Base-by-base conservation (phyloP, 2,797 vertebrate genomes). In the Coregonus sp. region DNA sequence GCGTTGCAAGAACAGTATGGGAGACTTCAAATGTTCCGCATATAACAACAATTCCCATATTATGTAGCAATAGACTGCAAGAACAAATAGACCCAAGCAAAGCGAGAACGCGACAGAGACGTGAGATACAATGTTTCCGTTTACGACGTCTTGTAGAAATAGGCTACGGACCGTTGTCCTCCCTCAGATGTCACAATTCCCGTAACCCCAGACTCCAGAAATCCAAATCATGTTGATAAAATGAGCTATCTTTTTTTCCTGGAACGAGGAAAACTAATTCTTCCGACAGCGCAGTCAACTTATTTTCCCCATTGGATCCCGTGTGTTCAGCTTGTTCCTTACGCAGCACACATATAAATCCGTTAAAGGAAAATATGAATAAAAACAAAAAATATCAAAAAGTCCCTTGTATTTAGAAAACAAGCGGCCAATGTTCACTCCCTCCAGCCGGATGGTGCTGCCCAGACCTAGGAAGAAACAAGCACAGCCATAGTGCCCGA, bases 281-380 rank as follows among this genome's bases (percentile, higher is more conserved):
- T 87, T 79, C 79, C 84, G 84, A 76, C 72, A 71, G 67, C 72
- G 3, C 78, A 83, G 75, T 81, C 84, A 88, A 89, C 90, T 91
- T 91, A 61, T 87, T 84, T 84, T 82, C 84, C 82, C 85, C 89
- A 91, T 92, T 82, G 84, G 87, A 72, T 84, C 80, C 78, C 76
- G 25, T 11, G 74, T 76, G 76, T 75, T 78, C 18, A 68, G 75
- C 54, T 7, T 70, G 74, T 74, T 33, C 73, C 73, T 12, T 68
- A 61, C 29, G 50, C 70, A 40, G 74, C 77, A 70, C 4, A 37
- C 31, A 67, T 77, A 81, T 82, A 61, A 65, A 82, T 80, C 72
- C 82, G 75, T 59, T 66, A 80, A 77, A 78, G 56, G 7, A 25
- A 63, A 73, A 75, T 65, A 61, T n/a, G 75, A 71, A 72, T 52